Conservation (phyloP, 35 echinoderm and acorn worm species). For the Amphiura filiformis region DNA sequence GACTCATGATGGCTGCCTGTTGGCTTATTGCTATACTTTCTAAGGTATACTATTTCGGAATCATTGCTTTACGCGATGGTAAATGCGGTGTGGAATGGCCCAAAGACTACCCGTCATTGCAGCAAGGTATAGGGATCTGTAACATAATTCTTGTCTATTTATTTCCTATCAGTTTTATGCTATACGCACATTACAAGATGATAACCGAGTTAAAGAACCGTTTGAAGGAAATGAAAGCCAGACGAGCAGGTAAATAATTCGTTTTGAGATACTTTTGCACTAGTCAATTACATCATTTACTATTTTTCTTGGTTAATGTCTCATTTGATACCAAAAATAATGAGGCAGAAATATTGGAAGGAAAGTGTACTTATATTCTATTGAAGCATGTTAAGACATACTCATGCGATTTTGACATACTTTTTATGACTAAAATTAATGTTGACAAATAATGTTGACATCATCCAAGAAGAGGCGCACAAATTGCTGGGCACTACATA, state of each 20-base stretch:
- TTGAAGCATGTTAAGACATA: too few relatives aligned
- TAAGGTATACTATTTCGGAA: constrained; percentile 57
- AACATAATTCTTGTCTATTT: neutral
- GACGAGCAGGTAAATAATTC: neutral
- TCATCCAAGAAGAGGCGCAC: too few relatives aligned
- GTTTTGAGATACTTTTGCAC: too few relatives aligned
- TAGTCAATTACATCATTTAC: too few relatives aligned
- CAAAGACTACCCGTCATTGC: neutral
- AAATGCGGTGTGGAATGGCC: neutral
- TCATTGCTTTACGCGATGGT: constrained; percentile 17
- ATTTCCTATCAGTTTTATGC: neutral
- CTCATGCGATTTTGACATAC: too few relatives aligned
- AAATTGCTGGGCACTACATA: too few relatives aligned
- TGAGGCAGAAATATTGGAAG: too few relatives aligned
- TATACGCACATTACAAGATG: neutral
- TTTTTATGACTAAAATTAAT: too few relatives aligned
- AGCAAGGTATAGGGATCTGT: neutral
- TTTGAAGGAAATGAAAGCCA: neutral
- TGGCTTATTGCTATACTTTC: constrained; percentile 70
- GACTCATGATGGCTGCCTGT: constrained; percentile 60
- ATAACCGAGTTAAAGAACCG: neutral
- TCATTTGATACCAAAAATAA: too few relatives aligned
- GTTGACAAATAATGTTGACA: too few relatives aligned
- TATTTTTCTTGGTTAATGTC: too few relatives aligned
- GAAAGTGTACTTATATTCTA: too few relatives aligned